Evolutionary conservation across 2,888 invertebrate genomes (phyloP).

Genomic region (Campoplex capitator): DNA sequence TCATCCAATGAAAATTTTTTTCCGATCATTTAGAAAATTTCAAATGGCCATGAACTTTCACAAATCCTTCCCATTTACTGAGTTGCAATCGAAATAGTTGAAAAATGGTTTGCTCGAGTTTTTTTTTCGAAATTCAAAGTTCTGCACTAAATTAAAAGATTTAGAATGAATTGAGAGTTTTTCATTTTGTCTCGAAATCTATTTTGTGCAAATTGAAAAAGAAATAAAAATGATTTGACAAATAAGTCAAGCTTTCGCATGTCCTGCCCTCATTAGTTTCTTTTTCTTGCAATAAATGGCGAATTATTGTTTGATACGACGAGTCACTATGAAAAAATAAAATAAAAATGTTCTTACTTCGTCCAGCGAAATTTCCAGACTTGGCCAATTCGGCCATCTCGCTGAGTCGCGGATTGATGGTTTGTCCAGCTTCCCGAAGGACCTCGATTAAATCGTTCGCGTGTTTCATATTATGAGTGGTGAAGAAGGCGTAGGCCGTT

Average conservation of each 20-base stretch:
- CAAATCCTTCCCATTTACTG: background rate
- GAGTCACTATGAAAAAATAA: background rate
- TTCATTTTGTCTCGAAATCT: no score
- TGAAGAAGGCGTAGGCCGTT: slow-evolving; percentile 98
- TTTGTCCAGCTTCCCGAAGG: slow-evolving; percentile 94
- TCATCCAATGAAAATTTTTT: no score
- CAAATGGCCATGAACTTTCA: background rate
- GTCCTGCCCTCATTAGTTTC: background rate
- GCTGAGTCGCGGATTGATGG: slow-evolving; percentile 93
- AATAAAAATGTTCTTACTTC: slow-evolving; percentile 73
- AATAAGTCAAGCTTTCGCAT: no score
- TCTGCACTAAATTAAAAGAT: no score
- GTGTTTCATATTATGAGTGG: slow-evolving; percentile 94
- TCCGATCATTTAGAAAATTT: background rate
- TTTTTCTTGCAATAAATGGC: background rate
- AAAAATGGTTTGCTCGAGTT: no score
- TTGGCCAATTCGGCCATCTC: slow-evolving; percentile 87
- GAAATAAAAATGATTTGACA: no score
- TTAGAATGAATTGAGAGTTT: no score
- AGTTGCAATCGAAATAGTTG: no score
- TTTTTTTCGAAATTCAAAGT: no score
- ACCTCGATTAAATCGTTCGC: slow-evolving; percentile 95
- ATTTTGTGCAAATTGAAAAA: no score
- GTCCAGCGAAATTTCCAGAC: slow-evolving; percentile 77
- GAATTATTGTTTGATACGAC: background rate